A percentile compares a stretch with the other conserved stretches of the same genome.
phyloP scores from a whole-genome alignment of 2,888 invertebrate species.

The Cremastinae sp. region DNA sequence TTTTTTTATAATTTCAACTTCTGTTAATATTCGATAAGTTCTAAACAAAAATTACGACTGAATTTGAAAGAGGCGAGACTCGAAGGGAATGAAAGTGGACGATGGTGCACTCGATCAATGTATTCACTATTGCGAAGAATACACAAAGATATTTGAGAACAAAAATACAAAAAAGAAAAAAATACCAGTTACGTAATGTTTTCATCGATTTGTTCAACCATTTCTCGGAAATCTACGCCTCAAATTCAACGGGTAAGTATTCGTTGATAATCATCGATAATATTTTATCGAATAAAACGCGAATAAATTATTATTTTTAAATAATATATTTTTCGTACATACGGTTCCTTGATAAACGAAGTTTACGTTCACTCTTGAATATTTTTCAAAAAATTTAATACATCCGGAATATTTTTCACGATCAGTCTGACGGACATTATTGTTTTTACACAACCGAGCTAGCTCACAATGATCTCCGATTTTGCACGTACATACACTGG shows the following conservation, averaged over 20 bases:
- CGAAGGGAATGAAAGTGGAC: constrained; percentile 40
- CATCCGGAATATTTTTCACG: constrained; percentile 30
- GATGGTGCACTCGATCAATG: constrained; percentile 66
- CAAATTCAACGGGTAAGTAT: constrained; percentile 26
- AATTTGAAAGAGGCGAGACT: constrained; percentile 53
- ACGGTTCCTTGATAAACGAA: constrained; percentile 39
- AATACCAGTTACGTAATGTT: constrained; percentile 53
- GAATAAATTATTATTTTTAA: not conserved
- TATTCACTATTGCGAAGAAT: constrained; percentile 65
- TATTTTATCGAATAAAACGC: constrained; percentile 20
- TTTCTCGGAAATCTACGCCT: constrained; percentile 24
- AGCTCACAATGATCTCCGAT: not conserved
- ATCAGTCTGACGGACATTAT: constrained; percentile 51
- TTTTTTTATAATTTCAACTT: constrained; percentile 62
- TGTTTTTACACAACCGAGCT: constrained; percentile 13
- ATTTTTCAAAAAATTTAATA: constrained; percentile 41
- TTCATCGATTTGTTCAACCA: constrained; percentile 40
- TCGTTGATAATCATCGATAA: not conserved
- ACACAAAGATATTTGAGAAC: constrained; percentile 60
- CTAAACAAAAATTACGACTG: constrained; percentile 59
- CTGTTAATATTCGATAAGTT: constrained; percentile 58
- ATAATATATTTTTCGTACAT: constrained; percentile 63
- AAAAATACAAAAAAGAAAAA: constrained; percentile 68
- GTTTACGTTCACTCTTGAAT: constrained; percentile 30
- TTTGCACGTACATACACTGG: constrained; percentile 2